phyloP scores from a whole-genome alignment of 1,140 invertebrate genomes.

The Drosophila nannoptera region DNA sequence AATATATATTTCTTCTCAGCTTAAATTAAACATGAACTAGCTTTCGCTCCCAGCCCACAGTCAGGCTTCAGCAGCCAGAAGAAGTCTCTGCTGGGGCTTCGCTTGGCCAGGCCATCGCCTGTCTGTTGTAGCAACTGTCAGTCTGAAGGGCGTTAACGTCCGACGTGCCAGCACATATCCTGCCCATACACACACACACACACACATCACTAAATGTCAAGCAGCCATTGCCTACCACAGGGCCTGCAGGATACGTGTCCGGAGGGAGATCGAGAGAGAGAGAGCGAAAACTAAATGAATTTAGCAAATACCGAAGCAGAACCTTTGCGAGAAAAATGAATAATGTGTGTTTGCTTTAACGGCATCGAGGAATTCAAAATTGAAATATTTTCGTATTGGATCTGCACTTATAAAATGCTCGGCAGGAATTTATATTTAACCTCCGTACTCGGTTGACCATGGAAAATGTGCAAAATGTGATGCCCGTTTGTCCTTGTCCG shows the following conservation, averaged over 20 bases:
- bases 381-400: slow-evolving; percentile 10
- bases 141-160: slow-evolving; percentile 18
- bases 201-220: slow-evolving; percentile 12
- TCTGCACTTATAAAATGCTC: slow-evolving; percentile 7
- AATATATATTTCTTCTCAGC: too few relatives aligned
- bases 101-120: slow-evolving; percentile 4
- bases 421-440: background rate
- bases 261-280: background rate
- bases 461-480: slow-evolving; percentile 10
- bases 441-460: background rate
- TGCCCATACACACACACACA: slow-evolving; percentile 11
- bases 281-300: slow-evolving; percentile 19
- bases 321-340: slow-evolving; percentile 5
- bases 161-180: slow-evolving; percentile 30
- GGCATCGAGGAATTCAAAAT: slow-evolving; percentile 13
- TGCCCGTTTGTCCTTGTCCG: slow-evolving; percentile 18
- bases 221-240: background rate
- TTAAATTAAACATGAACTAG: too few relatives aligned
- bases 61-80: slow-evolving; percentile 9
- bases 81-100: slow-evolving; percentile 9
- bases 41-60: background rate
- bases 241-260: background rate
- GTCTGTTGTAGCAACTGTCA: slow-evolving; percentile 27
- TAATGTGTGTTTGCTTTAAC: slow-evolving; percentile 18
- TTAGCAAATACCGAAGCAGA: slow-evolving; percentile 22